Evolutionary conservation across 2,888 invertebrate genomes (phyloP).

Genomic region (Yponomeuta evonymella): DNA sequence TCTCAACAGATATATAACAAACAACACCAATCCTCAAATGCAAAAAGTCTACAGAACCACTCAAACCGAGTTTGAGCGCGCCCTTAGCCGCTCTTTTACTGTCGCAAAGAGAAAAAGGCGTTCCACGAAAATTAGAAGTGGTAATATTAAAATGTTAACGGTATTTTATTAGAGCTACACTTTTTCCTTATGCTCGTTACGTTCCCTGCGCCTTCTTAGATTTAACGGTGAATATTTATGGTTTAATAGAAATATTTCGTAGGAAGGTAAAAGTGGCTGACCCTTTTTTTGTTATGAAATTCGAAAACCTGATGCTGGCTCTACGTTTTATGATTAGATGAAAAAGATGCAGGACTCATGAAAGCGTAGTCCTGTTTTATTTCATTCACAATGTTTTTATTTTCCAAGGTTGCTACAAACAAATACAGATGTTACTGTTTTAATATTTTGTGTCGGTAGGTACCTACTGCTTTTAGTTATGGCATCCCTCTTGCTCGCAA

Average conservation of each 20-base stretch:
- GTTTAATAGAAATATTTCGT: background rate
- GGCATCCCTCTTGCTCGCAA: too few species aligned
- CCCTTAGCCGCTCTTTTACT: background rate
- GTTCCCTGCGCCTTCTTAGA: background rate
- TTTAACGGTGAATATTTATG: background rate
- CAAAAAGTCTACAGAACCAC: background rate
- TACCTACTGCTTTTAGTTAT: too few species aligned
- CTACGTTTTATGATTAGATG: too few species aligned
- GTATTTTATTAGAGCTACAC: background rate
- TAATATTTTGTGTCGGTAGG: too few species aligned
- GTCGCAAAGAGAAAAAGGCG: constrained; percentile 1
- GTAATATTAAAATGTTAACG: constrained; percentile 10
- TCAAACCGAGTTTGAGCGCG: background rate
- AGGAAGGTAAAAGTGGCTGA: background rate
- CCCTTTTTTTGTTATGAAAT: background rate
- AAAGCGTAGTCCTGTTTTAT: too few species aligned
- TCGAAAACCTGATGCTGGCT: too few species aligned
- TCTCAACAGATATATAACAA: background rate
- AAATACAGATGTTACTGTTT: too few species aligned
- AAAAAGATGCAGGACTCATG: too few species aligned
- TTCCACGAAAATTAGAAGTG: constrained; percentile 8
- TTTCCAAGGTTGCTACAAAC: too few species aligned
- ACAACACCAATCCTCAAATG: background rate
- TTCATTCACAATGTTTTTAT: too few species aligned
- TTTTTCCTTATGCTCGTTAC: background rate